A percentile compares a stretch with the other conserved stretches of the same genome.
Evolutionary conservation across 1,140 invertebrate genomes (phyloP).

Genomic region (Sitophilus oryzae): DNA sequence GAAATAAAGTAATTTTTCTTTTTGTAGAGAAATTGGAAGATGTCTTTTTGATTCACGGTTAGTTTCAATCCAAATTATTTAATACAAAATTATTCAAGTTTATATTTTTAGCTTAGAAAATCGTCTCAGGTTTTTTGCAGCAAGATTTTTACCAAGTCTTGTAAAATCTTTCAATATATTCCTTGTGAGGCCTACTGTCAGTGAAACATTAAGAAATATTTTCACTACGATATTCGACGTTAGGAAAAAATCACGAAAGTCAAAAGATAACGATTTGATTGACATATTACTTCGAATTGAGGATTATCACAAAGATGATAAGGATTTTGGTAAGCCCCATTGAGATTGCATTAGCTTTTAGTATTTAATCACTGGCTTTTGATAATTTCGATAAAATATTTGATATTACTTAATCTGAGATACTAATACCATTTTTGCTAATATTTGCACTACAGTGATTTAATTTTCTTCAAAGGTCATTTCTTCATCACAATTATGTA

Average conservation of each 20-base stretch:
- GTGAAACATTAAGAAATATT: not conserved
- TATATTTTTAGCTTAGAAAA: not conserved
- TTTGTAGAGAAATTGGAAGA: conserved; percentile 19
- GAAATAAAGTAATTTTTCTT: too few relatives aligned
- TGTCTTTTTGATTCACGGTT: conserved; percentile 25
- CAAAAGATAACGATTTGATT: conserved; percentile 32
- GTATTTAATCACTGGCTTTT: too few relatives aligned
- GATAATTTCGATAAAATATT: too few relatives aligned
- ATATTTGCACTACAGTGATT: too few relatives aligned
- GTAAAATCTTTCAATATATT: not conserved
- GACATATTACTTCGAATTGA: conserved; percentile 32
- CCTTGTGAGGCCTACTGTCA: not conserved
- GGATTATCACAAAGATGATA: conserved; percentile 16
- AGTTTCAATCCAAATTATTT: not conserved
- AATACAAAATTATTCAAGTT: not conserved
- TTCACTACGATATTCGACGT: not conserved
- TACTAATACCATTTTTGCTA: too few relatives aligned
- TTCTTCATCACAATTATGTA: too few relatives aligned
- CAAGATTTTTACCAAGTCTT: conserved; percentile 12
- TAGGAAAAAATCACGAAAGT: conserved; percentile 2
- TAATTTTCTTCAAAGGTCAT: too few relatives aligned
- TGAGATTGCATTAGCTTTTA: too few relatives aligned
- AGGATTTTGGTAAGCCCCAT: too few relatives aligned
- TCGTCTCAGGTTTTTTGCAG: conserved; percentile 5
- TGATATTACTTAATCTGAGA: too few relatives aligned